Percentiles rank a stretch among this genome's conserved stretches.
These are phyloP conservation scores for Myotis pilosus DNA, from an alignment of 2,797 vertebrate species.

Conservation along the genomic window DNA sequence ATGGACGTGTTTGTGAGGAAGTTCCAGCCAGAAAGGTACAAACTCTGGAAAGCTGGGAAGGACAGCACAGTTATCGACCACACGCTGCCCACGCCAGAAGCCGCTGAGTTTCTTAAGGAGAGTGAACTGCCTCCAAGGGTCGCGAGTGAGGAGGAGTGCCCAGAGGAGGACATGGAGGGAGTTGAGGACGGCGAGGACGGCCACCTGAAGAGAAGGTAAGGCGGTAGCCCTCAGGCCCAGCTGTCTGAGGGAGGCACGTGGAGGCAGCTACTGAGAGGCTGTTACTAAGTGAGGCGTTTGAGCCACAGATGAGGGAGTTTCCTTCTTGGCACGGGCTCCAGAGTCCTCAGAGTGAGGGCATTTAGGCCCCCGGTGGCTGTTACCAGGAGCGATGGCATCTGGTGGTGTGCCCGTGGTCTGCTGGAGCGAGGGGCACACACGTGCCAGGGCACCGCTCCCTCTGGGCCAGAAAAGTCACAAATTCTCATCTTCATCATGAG, in stretches of 20 bases:
- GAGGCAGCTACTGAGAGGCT: not conserved
- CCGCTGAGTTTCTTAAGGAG: slow-evolving; percentile 86
- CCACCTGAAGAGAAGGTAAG: slow-evolving; percentile 68
- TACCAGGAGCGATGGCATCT: not conserved
- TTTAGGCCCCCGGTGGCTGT: not conserved
- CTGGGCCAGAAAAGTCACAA: not conserved
- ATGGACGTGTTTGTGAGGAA: slow-evolving; percentile 98
- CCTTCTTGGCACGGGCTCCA: not conserved
- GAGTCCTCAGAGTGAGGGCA: not conserved
- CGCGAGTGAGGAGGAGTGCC: slow-evolving; percentile 84
- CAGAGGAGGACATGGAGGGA: slow-evolving; percentile 79
- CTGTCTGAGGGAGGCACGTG: not conserved
- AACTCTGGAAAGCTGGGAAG: slow-evolving; percentile 96
- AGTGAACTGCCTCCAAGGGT: slow-evolving; percentile 82
- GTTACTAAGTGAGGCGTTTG: not conserved
- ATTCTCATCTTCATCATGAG: not conserved
- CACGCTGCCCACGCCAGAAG: slow-evolving; percentile 89
- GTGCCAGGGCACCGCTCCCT: not conserved
- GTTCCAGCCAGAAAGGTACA: slow-evolving; percentile 97
- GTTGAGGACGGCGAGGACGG: slow-evolving; percentile 70
- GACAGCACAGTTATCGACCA: slow-evolving; percentile 93
- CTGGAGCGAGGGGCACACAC: not conserved
- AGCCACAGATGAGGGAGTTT: not conserved
- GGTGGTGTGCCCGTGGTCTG: too few relatives aligned
- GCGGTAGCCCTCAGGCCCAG: not conserved